Base-by-base conservation (phyloP, 2,113 vertebrate species). In the Rostratula benghalensis region DNA sequence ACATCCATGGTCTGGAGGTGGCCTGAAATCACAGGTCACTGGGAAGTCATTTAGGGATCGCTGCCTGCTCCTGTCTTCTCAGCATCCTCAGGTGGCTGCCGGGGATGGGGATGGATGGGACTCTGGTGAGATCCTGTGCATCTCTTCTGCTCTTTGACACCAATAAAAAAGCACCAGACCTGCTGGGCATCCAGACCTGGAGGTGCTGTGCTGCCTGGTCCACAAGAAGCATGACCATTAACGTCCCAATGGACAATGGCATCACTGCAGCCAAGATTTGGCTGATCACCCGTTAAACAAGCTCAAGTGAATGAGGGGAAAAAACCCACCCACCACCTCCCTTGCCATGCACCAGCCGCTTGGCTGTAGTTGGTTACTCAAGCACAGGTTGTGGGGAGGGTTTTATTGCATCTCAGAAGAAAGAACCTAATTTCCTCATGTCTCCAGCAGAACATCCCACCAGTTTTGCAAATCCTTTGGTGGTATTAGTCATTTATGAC, bases 371-470 rank as follows among this genome's bases (percentile, higher is more conserved):
- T 53, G 51, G 41, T 78, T 93, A 61, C 74, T 82, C 68, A 53
- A 78, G 33, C 2, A 0, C 0, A 0, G 68, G 48, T 77, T 13
- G 0, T 2, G 1, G 53, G 33, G 30, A 83, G 22, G 45, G 33
- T 73, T 94, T 91, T 79, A 89, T 61, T 87, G 83, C 6, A 0
- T 79, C 84, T 94, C 85, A 61, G 23, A 85, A 85, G 60, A 85
- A 57, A 79, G 81, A 78, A 70, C 14, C 77, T 74, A 39, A 94
- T 97, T 94, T 80, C 57, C 53, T 64, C 3, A 0, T 4, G 2
- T 87, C 75, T 90, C 68, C 56, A 89, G 45, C 27, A 67, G 79
- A 96, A 85, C 80, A 83, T 91, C 81, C 90, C 57, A 95, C 91
- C 76, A 5, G 0, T 86, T 96, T 76, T 92, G 69, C 54, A 92